Conservation (phyloP, 2,113 vertebrate genomes). For the Ornithorhynchus anatinus region DNA sequence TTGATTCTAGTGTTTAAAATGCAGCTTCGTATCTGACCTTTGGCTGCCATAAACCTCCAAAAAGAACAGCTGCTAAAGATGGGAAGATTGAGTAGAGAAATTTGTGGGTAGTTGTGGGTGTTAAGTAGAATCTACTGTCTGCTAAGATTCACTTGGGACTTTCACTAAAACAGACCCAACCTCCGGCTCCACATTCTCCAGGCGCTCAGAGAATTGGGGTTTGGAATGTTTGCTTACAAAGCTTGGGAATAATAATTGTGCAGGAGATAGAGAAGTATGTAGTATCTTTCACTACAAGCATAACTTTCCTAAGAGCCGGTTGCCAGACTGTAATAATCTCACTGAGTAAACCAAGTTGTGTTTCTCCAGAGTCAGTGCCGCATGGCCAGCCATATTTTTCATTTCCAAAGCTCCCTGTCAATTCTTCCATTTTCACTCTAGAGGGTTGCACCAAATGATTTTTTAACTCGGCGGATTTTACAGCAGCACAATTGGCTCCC, state of each 20-base stretch:
- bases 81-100: no score
- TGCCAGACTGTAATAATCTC: conserved; percentile 29
- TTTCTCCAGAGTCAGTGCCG: conserved; percentile 18
- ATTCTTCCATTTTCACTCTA: conserved; percentile 18
- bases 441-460: conserved; percentile 28
- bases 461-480: conserved; percentile 24
- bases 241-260: background rate
- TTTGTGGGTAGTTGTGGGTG: no score
- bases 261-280: background rate
- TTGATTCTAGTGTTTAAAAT: background rate
- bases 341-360: conserved; percentile 20
- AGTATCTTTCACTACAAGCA: background rate
- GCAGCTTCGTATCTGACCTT: background rate
- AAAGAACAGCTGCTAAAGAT: background rate
- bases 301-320: conserved; percentile 18
- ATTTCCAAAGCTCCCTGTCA: conserved; percentile 1
- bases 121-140: background rate
- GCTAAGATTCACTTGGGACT: background rate
- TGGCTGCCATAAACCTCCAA: background rate
- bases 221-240: conserved; percentile 28
- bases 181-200: background rate
- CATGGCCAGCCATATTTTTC: conserved; percentile 15
- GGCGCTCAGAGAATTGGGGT: no score
- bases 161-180: fast-evolving
- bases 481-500: conserved; percentile 14